Conservation (phyloP, 2,888 invertebrate genomes). For the Thera britannica region DNA sequence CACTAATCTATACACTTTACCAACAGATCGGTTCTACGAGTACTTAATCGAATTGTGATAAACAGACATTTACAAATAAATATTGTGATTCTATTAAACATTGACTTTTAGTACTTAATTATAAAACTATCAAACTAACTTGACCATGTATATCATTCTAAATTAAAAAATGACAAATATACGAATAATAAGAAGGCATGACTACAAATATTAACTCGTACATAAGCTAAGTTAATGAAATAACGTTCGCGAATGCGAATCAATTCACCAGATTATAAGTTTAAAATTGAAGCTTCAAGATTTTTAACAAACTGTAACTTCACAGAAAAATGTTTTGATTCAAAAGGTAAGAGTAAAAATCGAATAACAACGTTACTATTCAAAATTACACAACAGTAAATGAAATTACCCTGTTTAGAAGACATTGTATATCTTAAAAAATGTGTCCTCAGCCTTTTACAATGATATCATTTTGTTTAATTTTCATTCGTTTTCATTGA, state of each 20-base stretch:
- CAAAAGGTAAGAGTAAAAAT: constrained; percentile 59
- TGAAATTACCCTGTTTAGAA: constrained; percentile 82
- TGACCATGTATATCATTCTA: constrained; percentile 29
- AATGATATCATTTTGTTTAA: constrained; percentile 77
- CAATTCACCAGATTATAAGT: constrained; percentile 42
- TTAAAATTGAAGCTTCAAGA: constrained; percentile 23
- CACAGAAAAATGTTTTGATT: constrained; percentile 52
- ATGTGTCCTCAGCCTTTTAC: constrained; percentile 83
- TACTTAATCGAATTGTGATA: constrained; percentile 27
- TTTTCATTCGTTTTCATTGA: constrained; percentile 53
- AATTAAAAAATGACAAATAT: constrained; percentile 18
- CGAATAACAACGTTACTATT: constrained; percentile 52
- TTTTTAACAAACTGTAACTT: constrained; percentile 41
- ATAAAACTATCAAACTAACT: constrained; percentile 38
- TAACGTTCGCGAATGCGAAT: constrained; percentile 33
- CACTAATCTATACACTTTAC: constrained; percentile 47
- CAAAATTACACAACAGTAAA: constrained; percentile 80
- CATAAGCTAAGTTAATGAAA: constrained; percentile 41
- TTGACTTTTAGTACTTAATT: constrained; percentile 47
- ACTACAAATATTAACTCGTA: constrained; percentile 37
- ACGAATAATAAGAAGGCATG: constrained; percentile 23
- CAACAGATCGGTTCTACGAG: constrained; percentile 56
- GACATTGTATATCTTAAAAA: constrained; percentile 84
- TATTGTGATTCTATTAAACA: constrained; percentile 66
- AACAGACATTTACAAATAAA: constrained; percentile 67